A percentile compares a stretch with the other conserved stretches of the same genome.
Evolutionary conservation across 1,140 invertebrate species (phyloP).

Genomic region (Camponotus pennsylvanicus): DNA sequence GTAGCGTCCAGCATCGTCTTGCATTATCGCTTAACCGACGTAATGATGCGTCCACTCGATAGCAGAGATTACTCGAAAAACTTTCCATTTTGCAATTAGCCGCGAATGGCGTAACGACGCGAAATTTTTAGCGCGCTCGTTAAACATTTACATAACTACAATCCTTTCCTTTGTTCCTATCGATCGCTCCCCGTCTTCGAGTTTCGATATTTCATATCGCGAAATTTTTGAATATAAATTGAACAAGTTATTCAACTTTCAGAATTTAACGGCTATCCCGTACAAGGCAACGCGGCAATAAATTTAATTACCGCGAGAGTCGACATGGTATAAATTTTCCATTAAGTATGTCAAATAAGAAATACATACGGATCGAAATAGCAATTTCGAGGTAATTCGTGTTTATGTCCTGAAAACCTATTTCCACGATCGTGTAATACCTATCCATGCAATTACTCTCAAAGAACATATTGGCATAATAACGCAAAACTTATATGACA

Average conservation of each 20-base stretch:
- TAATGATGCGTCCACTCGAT: slow-evolving; percentile 65
- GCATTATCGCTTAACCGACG: slow-evolving; percentile 52
- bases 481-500: slow-evolving; percentile 47
- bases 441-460: slow-evolving; percentile 41
- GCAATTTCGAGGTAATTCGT: slow-evolving; percentile 15
- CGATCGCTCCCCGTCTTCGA: background rate
- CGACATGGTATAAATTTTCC: slow-evolving; percentile 6
- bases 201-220: slow-evolving; percentile 6
- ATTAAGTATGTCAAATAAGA: slow-evolving; percentile 46
- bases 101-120: slow-evolving; percentile 22
- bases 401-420: slow-evolving; percentile 60
- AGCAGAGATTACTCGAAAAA: slow-evolving; percentile 62
- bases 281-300: slow-evolving; percentile 2
- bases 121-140: background rate
- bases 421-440: slow-evolving; percentile 39
- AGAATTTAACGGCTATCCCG: background rate
- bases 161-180: slow-evolving; percentile 11
- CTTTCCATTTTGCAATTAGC: slow-evolving; percentile 57
- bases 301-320: slow-evolving; percentile 25
- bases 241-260: slow-evolving; percentile 36
- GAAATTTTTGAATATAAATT: background rate
- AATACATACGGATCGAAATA: slow-evolving; percentile 18
- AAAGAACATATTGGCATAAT: slow-evolving; percentile 31
- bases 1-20: slow-evolving; percentile 63
- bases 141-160: slow-evolving; percentile 25